These are phyloP conservation scores for Carcharodon carcharias DNA, from an alignment of 2,797 vertebrate species.

Conservation along the genomic window DNA sequence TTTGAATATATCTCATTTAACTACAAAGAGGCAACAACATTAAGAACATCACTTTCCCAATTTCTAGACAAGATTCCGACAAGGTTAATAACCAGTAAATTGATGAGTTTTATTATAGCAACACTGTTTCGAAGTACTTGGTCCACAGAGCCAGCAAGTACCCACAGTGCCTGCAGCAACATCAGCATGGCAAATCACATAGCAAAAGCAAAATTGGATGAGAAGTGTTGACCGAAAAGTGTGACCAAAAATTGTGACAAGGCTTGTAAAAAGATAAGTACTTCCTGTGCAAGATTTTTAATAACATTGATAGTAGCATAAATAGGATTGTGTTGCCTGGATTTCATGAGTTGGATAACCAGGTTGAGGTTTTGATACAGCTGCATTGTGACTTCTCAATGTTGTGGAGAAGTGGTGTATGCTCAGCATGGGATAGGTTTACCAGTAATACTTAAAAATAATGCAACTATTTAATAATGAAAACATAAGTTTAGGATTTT, in stretches of 20 bases:
- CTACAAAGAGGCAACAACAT: background rate
- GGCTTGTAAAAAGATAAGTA: background rate
- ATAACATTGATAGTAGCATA: background rate
- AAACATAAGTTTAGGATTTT: background rate
- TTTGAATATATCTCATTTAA: background rate
- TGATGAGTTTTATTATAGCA: background rate
- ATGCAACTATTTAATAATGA: background rate
- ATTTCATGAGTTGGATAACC: background rate
- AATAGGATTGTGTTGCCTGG: background rate
- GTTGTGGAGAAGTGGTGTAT: background rate
- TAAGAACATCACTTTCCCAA: background rate
- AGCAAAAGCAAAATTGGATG: background rate
- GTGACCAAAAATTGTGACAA: background rate
- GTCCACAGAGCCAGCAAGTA: background rate
- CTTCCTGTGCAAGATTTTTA: background rate
- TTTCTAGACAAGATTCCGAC: too few relatives aligned
- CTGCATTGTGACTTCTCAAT: background rate
- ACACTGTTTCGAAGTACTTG: too few relatives aligned
- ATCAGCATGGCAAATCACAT: background rate
- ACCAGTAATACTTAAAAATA: background rate
- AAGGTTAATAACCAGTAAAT: background rate
- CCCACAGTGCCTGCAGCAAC: background rate
- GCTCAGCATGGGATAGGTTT: background rate
- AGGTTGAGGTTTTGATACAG: background rate
- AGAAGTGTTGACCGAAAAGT: background rate